A percentile compares a stretch with the other conserved stretches of the same genome.
Evolutionary conservation across 2,797 vertebrate genomes (phyloP).

Genomic region (Chaetodon trifasciatus): DNA sequence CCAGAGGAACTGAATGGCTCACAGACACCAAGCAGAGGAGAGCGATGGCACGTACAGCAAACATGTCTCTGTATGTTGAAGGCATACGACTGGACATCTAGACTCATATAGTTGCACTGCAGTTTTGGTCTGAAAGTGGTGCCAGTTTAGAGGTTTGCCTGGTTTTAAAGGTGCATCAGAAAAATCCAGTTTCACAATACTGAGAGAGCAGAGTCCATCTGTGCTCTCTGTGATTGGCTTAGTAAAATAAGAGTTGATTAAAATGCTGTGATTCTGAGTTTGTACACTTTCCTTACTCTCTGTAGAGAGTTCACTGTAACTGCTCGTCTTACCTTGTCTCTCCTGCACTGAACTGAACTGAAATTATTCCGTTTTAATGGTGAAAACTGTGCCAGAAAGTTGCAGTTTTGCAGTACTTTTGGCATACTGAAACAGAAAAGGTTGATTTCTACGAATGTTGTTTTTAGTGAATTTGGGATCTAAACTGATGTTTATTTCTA

Average conservation of each 20-base stretch:
- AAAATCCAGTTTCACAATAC: conserved; percentile 18
- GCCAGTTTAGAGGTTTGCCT: neutral
- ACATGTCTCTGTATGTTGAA: conserved; percentile 34
- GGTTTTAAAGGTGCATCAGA: conserved; percentile 12
- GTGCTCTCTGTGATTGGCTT: neutral
- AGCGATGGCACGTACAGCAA: neutral
- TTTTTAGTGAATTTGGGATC: neutral
- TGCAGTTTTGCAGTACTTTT: neutral
- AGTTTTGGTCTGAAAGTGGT: neutral
- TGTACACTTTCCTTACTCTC: neutral
- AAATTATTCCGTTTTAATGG: neutral
- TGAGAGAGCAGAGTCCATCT: conserved; percentile 10
- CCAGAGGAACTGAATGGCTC: conserved; percentile 41
- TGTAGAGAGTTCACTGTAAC: neutral
- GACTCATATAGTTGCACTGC: neutral
- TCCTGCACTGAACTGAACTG: neutral
- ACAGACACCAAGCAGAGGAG: conserved; percentile 26
- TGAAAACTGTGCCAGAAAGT: neutral
- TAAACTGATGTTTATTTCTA: neutral
- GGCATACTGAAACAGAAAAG: neutral
- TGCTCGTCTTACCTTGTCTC: neutral
- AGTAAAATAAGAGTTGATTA: neutral
- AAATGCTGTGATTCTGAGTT: neutral
- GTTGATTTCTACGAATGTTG: neutral
- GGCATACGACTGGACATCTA: neutral